Base-by-base conservation (phyloP, 2,113 vertebrate genomes). In the Pantherophis guttatus region DNA sequence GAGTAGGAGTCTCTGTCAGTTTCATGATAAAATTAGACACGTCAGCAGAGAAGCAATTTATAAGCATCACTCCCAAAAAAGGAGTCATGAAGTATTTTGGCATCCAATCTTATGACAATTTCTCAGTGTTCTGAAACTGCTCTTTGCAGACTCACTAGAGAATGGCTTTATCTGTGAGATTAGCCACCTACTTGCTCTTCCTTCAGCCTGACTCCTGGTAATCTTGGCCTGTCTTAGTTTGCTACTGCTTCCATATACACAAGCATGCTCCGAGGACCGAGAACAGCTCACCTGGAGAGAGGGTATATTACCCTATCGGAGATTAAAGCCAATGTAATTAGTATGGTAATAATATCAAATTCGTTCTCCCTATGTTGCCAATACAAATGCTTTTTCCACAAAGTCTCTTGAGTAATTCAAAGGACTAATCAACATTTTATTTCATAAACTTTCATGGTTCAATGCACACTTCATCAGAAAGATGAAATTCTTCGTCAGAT, bases 341-440 rank as follows among this genome's bases (percentile, higher is more conserved):
- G 86, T 50, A 88, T 6, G 9, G 70, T 88, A 50, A 94, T 86
- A 21, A 81, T 44, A 81, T 3, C 29, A 54, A 96, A 94, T 94
- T 39, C 24, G 24, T 59, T 94, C 5, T 54, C 91, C 93, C 75
- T 87, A 87, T 91, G 10, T 39, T n/a, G 44, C 19, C 94, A 92
- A 89, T 90, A 91, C 89, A 94, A 93, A 87, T 6, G 91, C 87
- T 50, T 86, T 81, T 81, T 39, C 75, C 21, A 44, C 17, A 21
- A 81, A 44, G 17, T 81, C 33, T 44, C 75, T 81, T 81, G 75
- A 21, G 17, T 81, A 44, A 44, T 3, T 81, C 44, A 19, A 81
- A 81, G 17, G 8, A 81, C 17, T 81, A 81, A 81, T 44, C 33
- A 81, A 21, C 17, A 81, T 81, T 39, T 44, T 81, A 21, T 81